Evolutionary conservation across 2,113 vertebrate genomes (phyloP).

Genomic region (Mormoops blainvillei): DNA sequence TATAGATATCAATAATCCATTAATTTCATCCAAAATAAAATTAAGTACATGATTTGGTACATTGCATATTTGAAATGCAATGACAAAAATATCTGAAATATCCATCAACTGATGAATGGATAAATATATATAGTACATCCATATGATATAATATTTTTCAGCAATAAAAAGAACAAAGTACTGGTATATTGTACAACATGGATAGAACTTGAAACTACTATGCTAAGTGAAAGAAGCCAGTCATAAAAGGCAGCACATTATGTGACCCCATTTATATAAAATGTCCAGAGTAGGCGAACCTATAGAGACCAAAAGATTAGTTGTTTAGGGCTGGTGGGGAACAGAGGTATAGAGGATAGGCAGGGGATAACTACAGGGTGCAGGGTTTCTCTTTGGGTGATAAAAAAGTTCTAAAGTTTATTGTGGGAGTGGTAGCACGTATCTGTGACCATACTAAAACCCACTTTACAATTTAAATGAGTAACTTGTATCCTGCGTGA

Average conservation of each 20-base stretch:
- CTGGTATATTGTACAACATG: neutral
- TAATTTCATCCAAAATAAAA: constrained; percentile 17
- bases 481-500: neutral
- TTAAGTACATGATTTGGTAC: neutral
- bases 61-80: neutral
- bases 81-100: neutral
- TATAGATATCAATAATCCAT: neutral
- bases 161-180: neutral
- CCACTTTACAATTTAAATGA: neutral
- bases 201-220: neutral
- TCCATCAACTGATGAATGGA: neutral
- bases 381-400: neutral
- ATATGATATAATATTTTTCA: neutral
- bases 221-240: neutral
- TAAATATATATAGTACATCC: neutral
- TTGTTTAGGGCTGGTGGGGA: neutral
- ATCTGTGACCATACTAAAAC: neutral
- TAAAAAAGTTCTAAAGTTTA: neutral
- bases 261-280: neutral
- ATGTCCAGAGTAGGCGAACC: neutral
- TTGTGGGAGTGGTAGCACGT: no score
- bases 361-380: neutral
- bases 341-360: rapidly evolving
- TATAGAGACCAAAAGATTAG: neutral
- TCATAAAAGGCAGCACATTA: neutral